These are phyloP conservation scores for Drosophila erecta DNA, from an alignment of 1,140 invertebrate species.

Conservation along the genomic window DNA sequence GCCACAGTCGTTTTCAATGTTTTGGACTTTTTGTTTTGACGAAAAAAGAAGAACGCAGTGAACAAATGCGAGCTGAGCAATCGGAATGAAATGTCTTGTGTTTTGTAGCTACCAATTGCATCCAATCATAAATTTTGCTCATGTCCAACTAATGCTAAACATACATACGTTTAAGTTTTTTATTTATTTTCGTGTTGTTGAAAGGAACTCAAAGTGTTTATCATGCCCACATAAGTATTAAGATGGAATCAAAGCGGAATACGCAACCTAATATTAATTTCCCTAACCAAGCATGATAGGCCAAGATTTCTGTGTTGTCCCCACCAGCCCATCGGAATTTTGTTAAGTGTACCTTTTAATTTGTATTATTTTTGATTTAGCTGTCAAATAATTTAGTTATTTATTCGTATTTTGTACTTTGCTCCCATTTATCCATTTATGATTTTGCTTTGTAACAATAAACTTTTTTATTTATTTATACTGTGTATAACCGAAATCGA, in stretches of 20 bases:
- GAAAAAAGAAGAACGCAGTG: constrained; percentile 16
- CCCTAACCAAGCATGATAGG: constrained; percentile 11
- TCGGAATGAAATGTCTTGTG: constrained; percentile 52
- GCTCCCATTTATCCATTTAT: constrained; percentile 11
- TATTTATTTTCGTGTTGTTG: constrained; percentile 19
- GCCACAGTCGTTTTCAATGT: constrained; percentile 81
- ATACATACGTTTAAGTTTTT: constrained; percentile 3
- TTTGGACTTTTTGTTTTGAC: constrained; percentile 78
- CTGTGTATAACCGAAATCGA: constrained; percentile 39
- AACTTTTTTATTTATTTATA: constrained; percentile 52
- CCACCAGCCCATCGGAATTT: constrained; percentile 14
- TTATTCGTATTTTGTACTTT: constrained; percentile 36
- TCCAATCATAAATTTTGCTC: constrained; percentile 41
- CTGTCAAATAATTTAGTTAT: constrained; percentile 20
- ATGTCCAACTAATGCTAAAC: constrained; percentile 42
- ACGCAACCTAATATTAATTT: neutral
- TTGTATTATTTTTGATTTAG: constrained; percentile 38
- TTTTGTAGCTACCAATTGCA: constrained; percentile 47
- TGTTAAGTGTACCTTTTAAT: constrained; percentile 11
- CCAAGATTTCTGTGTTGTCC: constrained; percentile 24
- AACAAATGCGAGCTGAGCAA: constrained; percentile 3
- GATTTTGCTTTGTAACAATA: constrained; percentile 48
- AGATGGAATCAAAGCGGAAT: neutral
- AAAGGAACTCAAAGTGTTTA: constrained; percentile 16
- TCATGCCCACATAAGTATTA: neutral